Base-by-base conservation (phyloP, 2,888 invertebrate species). In the Oligia latruncula region DNA sequence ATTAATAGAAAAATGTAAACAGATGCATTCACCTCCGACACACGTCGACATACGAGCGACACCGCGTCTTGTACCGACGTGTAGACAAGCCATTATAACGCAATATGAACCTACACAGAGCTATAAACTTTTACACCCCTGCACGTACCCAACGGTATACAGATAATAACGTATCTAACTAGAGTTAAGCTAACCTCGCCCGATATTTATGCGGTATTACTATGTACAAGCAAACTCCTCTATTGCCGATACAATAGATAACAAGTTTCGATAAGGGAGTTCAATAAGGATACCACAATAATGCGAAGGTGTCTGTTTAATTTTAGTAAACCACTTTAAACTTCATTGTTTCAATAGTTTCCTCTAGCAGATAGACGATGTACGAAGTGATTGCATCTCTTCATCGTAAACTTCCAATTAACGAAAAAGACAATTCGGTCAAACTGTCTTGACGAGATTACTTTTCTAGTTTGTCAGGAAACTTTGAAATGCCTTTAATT, bases 201-300 rank as follows among this genome's bases (percentile, higher is more conserved):
- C 82, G 65, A 78, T 86, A 80, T 87, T 86, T 81, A 74, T 85
- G 80, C 77, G 74, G 78, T 78, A 84, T 80, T 88, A 80, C 82
- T 78, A 81, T 70, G 77, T 82, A 80, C 85, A 81, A 80, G 81
- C 82, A 87, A 87, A 90, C 89, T 89, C 87, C 82, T 84, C 78
- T 84, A 88, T 85, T 86, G 78, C 86, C 85, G 80, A 90, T 90
- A 90, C 84, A 84, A 82, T 86, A 86, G 89, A 88, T 87, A 87
- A 83, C 82, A 81, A 83, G 86, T 86, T 85, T 80, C 72, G 82
- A 81, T 87, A 87, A 87, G 81, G 87, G 80, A 81, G 86, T 81
- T 88, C 88, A 89, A 89, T 90, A 88, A 86, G 84, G 88, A 80
- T 81, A 81, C 87, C 81, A 84, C 83, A 77, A 82, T 82, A 87